Percentiles rank a stretch among this genome's conserved stretches.
These are phyloP conservation scores for Myiotriccus ornatus DNA, from an alignment of 2,797 vertebrate genomes.

Conservation along the genomic window DNA sequence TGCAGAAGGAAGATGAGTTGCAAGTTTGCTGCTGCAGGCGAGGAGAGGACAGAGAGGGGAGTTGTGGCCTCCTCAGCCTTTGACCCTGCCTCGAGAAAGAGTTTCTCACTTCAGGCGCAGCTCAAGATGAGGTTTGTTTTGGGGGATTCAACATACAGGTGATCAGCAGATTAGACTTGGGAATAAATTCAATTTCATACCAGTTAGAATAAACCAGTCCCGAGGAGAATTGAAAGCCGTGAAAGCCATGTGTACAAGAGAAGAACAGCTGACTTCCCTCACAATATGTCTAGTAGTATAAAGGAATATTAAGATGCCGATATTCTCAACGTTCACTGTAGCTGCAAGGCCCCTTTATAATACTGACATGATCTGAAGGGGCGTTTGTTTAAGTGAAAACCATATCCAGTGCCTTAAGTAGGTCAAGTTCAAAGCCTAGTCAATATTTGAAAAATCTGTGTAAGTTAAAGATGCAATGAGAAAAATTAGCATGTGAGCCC, in stretches of 20 bases:
- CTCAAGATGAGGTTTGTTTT: not conserved
- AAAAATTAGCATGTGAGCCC: conserved; percentile 53
- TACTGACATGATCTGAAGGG: conserved; percentile 11
- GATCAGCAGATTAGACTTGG: not conserved
- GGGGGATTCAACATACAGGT: not conserved
- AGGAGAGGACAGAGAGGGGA: not conserved
- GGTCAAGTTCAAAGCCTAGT: conserved; percentile 60
- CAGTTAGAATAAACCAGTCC: not conserved
- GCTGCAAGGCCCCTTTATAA: conserved; percentile 26
- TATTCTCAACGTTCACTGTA: not conserved
- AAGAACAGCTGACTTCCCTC: not conserved
- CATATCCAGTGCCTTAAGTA: conserved; percentile 39
- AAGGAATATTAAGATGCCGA: not conserved
- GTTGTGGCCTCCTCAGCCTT: not conserved
- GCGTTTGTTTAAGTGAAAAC: conserved; percentile 45
- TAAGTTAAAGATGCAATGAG: conserved; percentile 44
- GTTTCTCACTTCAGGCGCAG: accelerated
- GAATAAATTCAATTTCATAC: not conserved
- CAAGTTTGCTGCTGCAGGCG: not conserved
- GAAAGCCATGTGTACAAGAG: not conserved
- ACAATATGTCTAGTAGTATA: not conserved
- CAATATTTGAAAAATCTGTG: conserved; percentile 61
- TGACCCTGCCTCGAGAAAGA: not conserved
- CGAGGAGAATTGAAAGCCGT: not conserved
- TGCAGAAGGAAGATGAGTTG: not conserved